Percentiles rank a stretch among this genome's conserved stretches.
phyloP scores from a whole-genome alignment of 2,888 invertebrate genomes.

The Lissocephala sabroskyi region DNA sequence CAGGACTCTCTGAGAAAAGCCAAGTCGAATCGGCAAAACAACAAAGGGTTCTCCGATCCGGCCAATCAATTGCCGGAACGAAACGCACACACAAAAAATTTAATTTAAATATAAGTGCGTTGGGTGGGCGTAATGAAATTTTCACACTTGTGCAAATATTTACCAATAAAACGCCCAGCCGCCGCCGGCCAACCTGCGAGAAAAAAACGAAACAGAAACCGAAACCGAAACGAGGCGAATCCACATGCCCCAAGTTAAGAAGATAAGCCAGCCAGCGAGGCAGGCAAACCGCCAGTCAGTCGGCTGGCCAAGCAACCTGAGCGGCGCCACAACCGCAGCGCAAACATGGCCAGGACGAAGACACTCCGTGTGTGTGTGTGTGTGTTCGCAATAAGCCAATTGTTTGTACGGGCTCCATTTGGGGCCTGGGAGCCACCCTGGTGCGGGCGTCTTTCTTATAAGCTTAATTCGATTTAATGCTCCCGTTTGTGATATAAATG shows the following conservation, averaged over 20 bases:
- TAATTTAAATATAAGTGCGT: conserved; percentile 68
- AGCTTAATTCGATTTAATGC: conserved; percentile 68
- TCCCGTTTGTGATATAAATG: conserved; percentile 68
- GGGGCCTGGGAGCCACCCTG: conserved; percentile 55
- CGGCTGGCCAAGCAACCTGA: conserved; percentile 16
- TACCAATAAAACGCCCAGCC: conserved; percentile 63
- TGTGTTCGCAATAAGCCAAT: conserved; percentile 55
- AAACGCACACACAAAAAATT: conserved; percentile 45
- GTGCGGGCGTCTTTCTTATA: conserved; percentile 43
- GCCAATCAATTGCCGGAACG: conserved; percentile 38
- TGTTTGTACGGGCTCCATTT: conserved; percentile 57
- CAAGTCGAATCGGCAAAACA: too few species aligned
- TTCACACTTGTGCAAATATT: conserved; percentile 69
- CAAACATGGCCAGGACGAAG: conserved; percentile 20
- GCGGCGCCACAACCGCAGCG: conserved; percentile 15
- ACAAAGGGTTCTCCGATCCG: too few species aligned
- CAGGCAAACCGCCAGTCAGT: conserved; percentile 13
- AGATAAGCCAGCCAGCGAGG: conserved; percentile 48
- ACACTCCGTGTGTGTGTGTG: conserved; percentile 3
- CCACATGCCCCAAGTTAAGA: conserved; percentile 54
- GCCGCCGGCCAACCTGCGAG: conserved; percentile 18
- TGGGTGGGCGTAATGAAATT: conserved; percentile 66
- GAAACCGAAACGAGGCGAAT: conserved; percentile 17
- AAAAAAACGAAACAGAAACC: conserved; percentile 16
- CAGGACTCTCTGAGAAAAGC: too few species aligned